phyloP scores from a whole-genome alignment of 53 echinoderm and acorn worm species.

The Stichopus horrens region DNA sequence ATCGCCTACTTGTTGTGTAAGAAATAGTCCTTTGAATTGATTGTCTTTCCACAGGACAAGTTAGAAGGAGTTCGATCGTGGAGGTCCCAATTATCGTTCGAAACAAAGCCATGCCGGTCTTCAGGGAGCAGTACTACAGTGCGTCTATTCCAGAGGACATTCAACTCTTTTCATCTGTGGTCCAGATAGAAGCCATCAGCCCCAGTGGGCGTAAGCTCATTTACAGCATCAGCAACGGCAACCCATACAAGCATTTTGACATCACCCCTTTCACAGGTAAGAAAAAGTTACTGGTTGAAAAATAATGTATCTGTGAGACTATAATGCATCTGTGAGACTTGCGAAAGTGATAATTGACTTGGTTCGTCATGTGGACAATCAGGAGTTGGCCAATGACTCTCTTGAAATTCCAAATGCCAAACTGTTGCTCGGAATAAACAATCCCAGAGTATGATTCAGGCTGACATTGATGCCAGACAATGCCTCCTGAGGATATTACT shows the following conservation, averaged over 20 bases:
- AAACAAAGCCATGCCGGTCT: constrained; percentile 97
- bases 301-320: too few species aligned
- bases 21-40: neutral
- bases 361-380: too few species aligned
- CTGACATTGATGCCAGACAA: too few species aligned
- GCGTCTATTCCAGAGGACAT: constrained; percentile 77
- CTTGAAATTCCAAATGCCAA: too few species aligned
- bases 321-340: too few species aligned
- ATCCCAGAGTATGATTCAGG: too few species aligned
- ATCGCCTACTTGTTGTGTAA: neutral
- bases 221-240: constrained; percentile 83
- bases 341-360: too few species aligned
- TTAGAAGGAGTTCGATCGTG: constrained; percentile 61
- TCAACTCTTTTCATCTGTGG: constrained; percentile 72
- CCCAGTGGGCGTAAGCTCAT: constrained; percentile 88
- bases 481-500: too few species aligned
- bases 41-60: neutral
- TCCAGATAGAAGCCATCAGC: constrained; percentile 88
- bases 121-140: constrained; percentile 89
- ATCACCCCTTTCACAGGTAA: constrained; percentile 84
- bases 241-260: constrained; percentile 89
- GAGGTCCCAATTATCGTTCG: constrained; percentile 88
- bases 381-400: too few species aligned
- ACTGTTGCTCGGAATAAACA: too few species aligned
- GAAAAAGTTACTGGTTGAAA: neutral